Conservation (phyloP, 2,113 vertebrate genomes). For the Blennius ocellaris region DNA sequence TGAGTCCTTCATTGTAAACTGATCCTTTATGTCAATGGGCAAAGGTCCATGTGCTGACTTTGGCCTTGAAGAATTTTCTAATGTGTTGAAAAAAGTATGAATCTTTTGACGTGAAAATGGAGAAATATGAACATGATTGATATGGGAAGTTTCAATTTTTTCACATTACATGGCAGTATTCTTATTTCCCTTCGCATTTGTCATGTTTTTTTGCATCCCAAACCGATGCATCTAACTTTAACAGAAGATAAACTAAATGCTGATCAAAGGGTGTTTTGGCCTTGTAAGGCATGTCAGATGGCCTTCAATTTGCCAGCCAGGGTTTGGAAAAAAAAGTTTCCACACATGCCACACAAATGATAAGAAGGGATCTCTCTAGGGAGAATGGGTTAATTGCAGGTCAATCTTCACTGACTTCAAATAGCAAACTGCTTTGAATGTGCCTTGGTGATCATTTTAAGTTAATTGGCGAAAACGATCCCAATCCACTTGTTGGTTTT, state of each 20-base stretch:
- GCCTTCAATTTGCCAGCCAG: background rate
- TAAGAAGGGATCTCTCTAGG: background rate
- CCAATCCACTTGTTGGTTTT: background rate
- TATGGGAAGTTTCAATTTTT: too few relatives aligned
- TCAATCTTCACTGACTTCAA: background rate
- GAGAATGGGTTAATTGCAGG: background rate
- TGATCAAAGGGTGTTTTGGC: background rate
- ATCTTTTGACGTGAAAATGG: too few relatives aligned
- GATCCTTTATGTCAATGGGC: too few relatives aligned
- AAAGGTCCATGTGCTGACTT: too few relatives aligned
- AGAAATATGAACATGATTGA: too few relatives aligned
- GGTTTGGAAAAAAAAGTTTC: background rate
- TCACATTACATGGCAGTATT: too few relatives aligned
- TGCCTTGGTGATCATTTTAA: background rate
- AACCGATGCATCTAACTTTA: background rate
- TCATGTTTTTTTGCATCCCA: too few relatives aligned
- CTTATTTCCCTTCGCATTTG: too few relatives aligned
- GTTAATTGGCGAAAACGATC: slow-evolving; percentile 1
- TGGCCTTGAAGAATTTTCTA: too few relatives aligned
- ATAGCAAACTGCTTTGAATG: background rate
- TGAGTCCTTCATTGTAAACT: too few relatives aligned
- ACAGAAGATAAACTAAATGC: background rate
- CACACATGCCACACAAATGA: background rate
- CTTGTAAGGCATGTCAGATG: background rate
- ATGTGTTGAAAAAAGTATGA: too few relatives aligned